phyloP scores from a whole-genome alignment of 1,140 invertebrate genomes.

The Trachymyrmex septentrionalis region DNA sequence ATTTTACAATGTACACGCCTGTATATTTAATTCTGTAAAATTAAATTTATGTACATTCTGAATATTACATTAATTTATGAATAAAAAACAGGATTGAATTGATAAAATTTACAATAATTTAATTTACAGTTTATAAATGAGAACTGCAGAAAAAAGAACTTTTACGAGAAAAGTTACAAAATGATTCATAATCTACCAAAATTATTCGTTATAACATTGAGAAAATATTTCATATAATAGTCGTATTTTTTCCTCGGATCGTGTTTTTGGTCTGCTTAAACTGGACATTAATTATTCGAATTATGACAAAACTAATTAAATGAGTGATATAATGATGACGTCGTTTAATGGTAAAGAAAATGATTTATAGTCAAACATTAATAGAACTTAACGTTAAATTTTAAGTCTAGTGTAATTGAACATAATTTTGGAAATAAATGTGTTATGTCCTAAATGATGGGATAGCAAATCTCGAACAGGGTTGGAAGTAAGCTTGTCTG shows the following conservation, averaged over 20 bases:
- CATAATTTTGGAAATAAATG: conserved; percentile 59
- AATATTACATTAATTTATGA: background rate
- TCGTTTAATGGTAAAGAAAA: background rate
- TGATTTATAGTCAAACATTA: conserved; percentile 22
- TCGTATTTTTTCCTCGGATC: background rate
- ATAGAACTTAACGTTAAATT: background rate
- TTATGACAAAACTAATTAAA: conserved; percentile 7
- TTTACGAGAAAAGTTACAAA: background rate
- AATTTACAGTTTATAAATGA: background rate
- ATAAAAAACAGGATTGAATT: background rate
- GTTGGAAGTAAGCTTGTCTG: conserved; percentile 12
- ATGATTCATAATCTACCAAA: background rate
- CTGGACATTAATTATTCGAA: background rate
- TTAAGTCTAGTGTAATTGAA: conserved; percentile 48
- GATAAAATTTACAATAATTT: background rate
- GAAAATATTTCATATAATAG: background rate
- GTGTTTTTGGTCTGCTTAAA: background rate
- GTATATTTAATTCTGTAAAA: background rate
- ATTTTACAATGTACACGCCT: background rate
- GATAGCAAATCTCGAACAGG: conserved; percentile 25
- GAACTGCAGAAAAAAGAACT: background rate
- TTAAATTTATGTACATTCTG: background rate
- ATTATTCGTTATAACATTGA: background rate
- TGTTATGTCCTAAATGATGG: conserved; percentile 26
- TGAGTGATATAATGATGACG: conserved; percentile 6